Evolutionary conservation across 2,113 vertebrate species (phyloP), one percentile per base, ranked within the genome.

Genomic region (Dicerorhinus sumatrensis): DNA sequence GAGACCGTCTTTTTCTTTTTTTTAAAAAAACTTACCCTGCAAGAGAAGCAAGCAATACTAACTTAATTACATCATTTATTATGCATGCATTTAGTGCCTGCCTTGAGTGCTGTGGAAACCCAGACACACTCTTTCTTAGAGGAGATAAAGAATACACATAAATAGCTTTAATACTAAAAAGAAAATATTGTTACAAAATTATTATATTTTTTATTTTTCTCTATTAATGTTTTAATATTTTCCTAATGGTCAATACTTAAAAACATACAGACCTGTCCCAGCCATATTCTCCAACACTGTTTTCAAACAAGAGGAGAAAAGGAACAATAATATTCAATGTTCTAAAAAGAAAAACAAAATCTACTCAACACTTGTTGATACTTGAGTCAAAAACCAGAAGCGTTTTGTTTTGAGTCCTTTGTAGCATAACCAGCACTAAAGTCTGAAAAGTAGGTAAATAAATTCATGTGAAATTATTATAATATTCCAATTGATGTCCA

Each of bases 201-300:
- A 31, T 46, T 83, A 33, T 39, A 46, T 60, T 70, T 46, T 79
- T 62, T 67, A 5, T 31, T 63, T 0, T 0, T 92, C 84, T 97
- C 87, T 85, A n/a, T 5, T n/a, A 86, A 65, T 39, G 82, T 80
- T 56, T 89, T 96, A 97, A 39, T 93, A 79, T 87, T 94, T 94
- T 94, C 21, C 8, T 97, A 96, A 77, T 88, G n/a, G 82, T 7
- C 1, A 46, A 2, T 75, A 62, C 60, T 96, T 82, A n/a, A 97
- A 86, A 88, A 91, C 3, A 70, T 8, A 14, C 33, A 46, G 6
- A 13, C 14, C 69, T 54, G 27, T 96, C 7, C 5, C 2, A 65
- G n/a, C 0, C 79, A 60, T 12, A 21, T 96, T 96, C 39, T 33
- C 9, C 0, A 51, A 56, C 0, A 92, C 36, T 3, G 14, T 13